Base-by-base conservation (phyloP, 1,140 invertebrate species). In the Ladona fulva region DNA sequence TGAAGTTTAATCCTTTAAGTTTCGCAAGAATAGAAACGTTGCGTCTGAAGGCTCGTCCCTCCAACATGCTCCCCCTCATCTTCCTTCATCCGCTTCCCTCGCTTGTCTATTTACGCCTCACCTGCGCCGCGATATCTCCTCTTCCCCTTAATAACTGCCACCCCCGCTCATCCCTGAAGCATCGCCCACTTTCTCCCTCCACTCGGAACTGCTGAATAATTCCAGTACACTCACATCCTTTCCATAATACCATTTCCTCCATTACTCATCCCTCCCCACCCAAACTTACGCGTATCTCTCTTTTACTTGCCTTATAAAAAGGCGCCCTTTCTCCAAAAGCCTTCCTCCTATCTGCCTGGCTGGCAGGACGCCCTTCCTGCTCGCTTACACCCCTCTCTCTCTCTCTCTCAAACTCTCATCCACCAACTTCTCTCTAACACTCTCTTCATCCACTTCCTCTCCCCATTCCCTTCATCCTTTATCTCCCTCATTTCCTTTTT, bases 181-280 rank as follows among this genome's bases (percentile, higher is more conserved):
- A 22, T 10, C 44, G 44, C 10, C 44, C 44, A 10, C 44, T 52
- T 19, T 19, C 44, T 52, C 19, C 52, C 52, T 12, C n/a, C 52
- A 12, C 52, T 66, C 52, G 52, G 52, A 66, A 66, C 52, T 66
- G 52, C 52, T 66, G 52, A 66, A 66, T 66, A 66, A 66, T 66
- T 66, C 52, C 52, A 66, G 52, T 66, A 66, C 52, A 66, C 52
- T 22, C 52, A 12, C 52, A 66, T 66, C 52, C 52, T 22, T 22
- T 66, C 52, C 52, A 66, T 66, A 66, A 66, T 22, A 66, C n/a
- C 52, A 66, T 66, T 66, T 66, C 52, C 52, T 66, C 52, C 52
- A 66, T 66, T 66, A 66, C 52, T 66, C 52, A 66, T 66, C 52
- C 52, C 52, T 19, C 19, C 19, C 44, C 44, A 66, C 52, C 52